phyloP scores from a whole-genome alignment of 1,140 invertebrate genomes.

The Scaptomyza montana region DNA sequence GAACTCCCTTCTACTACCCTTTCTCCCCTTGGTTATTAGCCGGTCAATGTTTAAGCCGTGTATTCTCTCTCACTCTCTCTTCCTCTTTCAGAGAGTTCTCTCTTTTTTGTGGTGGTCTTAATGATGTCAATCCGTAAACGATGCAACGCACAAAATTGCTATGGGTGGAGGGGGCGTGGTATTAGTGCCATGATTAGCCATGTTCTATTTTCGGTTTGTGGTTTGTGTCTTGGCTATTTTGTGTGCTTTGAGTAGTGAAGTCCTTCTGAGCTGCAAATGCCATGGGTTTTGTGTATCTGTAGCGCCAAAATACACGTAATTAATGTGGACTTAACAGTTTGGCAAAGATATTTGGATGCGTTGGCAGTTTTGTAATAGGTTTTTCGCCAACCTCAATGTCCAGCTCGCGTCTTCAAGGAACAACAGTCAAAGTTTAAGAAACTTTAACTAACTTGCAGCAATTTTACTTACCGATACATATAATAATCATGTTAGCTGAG shows the following conservation, averaged over 20 bases:
- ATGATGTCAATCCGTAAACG: constrained; percentile 67
- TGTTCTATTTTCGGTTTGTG: constrained; percentile 24
- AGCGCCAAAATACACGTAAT: constrained; percentile 59
- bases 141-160: constrained; percentile 33
- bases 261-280: constrained; percentile 13
- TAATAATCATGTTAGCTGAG: constrained; percentile 43
- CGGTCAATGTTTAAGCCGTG: constrained; percentile 46
- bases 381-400: not conserved
- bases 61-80: not conserved
- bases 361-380: constrained; percentile 1
- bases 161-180: constrained; percentile 1
- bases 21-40: constrained; percentile 62
- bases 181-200: constrained; percentile 66
- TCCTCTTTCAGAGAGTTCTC: constrained; percentile 10
- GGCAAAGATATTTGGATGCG: constrained; percentile 37
- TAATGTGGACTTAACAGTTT: constrained; percentile 58
- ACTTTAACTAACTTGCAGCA: constrained; percentile 27
- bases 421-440: too few species aligned
- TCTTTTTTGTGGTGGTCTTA: constrained; percentile 63
- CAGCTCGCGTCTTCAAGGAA: too few species aligned
- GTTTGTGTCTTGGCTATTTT: constrained; percentile 39
- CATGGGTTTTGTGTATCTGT: not conserved
- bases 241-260: not conserved
- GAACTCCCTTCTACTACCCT: not conserved
- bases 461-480: constrained; percentile 39